phyloP scores from a whole-genome alignment of 2,113 vertebrate species.

The Psettodes erumei region DNA sequence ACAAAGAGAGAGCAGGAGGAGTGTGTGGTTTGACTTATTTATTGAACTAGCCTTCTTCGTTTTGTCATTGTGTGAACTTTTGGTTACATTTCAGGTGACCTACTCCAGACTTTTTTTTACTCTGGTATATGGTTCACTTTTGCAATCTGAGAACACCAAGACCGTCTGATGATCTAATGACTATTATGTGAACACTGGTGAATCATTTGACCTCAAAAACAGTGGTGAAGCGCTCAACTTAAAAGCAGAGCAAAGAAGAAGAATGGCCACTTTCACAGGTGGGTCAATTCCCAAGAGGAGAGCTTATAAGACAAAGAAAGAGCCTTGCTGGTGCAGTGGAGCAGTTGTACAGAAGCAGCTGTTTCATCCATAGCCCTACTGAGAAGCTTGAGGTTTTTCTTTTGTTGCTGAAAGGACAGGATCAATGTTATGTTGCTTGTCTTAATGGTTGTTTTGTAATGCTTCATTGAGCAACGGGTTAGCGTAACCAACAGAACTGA shows the following conservation, averaged over 20 bases:
- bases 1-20: too few species aligned
- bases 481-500: too few species aligned
- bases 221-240: not conserved
- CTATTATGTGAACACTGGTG: not conserved
- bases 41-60: too few species aligned
- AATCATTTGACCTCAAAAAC: not conserved
- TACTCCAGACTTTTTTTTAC: too few species aligned
- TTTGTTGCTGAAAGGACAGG: not conserved
- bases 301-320: too few species aligned
- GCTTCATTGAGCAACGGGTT: not conserved
- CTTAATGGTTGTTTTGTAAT: not conserved
- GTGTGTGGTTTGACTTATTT: too few species aligned
- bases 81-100: too few species aligned
- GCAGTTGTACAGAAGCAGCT: not conserved
- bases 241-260: not conserved
- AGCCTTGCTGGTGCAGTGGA: not conserved
- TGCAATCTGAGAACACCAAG: not conserved
- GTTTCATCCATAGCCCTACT: not conserved
- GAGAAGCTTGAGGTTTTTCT: not conserved
- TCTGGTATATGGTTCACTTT: not conserved
- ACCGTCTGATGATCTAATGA: not conserved
- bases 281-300: too few species aligned
- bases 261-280: too few species aligned
- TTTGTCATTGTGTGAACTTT: too few species aligned
- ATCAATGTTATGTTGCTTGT: not conserved